Percentiles rank a stretch among this genome's conserved stretches.
Evolutionary conservation across 2,888 invertebrate genomes (phyloP).

Genomic region (Creontiades dilutus): DNA sequence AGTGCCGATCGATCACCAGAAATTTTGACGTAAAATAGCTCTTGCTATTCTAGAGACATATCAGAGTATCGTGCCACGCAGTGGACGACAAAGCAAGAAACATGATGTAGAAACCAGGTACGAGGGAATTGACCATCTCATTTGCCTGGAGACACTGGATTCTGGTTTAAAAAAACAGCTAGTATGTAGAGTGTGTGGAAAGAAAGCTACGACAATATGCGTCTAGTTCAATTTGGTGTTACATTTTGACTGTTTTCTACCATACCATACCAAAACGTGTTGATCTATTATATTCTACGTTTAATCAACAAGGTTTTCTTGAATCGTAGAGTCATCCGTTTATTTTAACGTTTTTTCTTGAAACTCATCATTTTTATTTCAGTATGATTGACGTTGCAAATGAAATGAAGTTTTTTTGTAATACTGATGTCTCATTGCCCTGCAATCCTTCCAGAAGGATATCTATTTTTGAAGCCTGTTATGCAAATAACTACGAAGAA

Average conservation of each 20-base stretch:
- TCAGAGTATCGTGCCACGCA: neutral
- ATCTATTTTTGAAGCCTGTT: too few relatives aligned
- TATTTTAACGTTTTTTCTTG: neutral
- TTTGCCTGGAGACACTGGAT: slow-evolving; percentile 3
- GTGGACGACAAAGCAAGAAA: neutral
- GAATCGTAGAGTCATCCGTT: neutral
- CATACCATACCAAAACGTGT: too few relatives aligned
- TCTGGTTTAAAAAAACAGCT: slow-evolving; percentile 1
- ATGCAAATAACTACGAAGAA: too few relatives aligned
- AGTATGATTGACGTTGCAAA: neutral
- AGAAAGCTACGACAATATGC: neutral
- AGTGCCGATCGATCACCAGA: too few relatives aligned
- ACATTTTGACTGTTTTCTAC: too few relatives aligned
- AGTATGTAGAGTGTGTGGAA: neutral
- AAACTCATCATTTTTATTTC: neutral
- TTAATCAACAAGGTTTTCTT: too few relatives aligned
- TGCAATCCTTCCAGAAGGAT: slow-evolving; percentile 18
- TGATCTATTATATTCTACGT: neutral
- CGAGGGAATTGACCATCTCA: neutral
- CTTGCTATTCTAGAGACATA: neutral
- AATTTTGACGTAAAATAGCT: too few relatives aligned
- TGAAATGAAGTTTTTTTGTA: neutral
- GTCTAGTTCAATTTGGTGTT: too few relatives aligned
- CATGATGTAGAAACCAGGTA: neutral
- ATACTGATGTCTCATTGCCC: slow-evolving; percentile 11